Base-by-base conservation (phyloP, 2,888 invertebrate genomes). In the Dyspetes luteomarginatus region DNA sequence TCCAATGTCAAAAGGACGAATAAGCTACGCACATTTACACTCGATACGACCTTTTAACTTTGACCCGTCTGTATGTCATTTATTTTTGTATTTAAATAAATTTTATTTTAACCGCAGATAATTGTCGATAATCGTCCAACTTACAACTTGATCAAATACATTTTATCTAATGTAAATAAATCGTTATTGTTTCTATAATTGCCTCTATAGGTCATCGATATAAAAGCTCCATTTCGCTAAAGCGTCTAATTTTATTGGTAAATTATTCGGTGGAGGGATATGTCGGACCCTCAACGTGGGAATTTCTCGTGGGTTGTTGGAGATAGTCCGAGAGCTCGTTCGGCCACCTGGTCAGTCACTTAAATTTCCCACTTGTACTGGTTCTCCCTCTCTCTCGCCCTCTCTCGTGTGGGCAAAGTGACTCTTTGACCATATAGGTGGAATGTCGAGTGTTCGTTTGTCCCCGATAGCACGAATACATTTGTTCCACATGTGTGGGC, bases 371-470 rank as follows among this genome's bases (percentile, higher is more conserved):
- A 60, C 60, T 67, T 62, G 67, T 52, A 36, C 73, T 15, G 73
- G 43, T 73, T 62, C 68, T 55, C n/a, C n/a, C n/a, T n/a, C n/a
- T n/a, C n/a, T n/a, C n/a, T n/a, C n/a, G n/a, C n/a, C n/a, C n/a
- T n/a, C 48, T 15, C 52, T 48, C 45, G 17, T 45, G 45, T 45
- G 60, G 62, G 60, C 68, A 50, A 62, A 50, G 67, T 4, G 17
- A 56, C 69, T 56, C 62, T 30, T 64, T 64, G 48, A 68, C 74
- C 78, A 69, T 78, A 74, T 74, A 69, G 48, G 64, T 74, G 68
- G 48, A 79, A 43, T 67, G 52, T 30, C 68, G 45, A 48, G 52
- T 7, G 7, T 58, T 43, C 17, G 56, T 9, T 17, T 9, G 2
- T 15, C 9, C 4, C 4, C 60, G 60, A 78, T 60, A 62, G 45